A percentile compares a stretch with the other conserved stretches of the same genome.
phyloP scores from a whole-genome alignment of 2,113 vertebrate species.

The Corvus cornix region DNA sequence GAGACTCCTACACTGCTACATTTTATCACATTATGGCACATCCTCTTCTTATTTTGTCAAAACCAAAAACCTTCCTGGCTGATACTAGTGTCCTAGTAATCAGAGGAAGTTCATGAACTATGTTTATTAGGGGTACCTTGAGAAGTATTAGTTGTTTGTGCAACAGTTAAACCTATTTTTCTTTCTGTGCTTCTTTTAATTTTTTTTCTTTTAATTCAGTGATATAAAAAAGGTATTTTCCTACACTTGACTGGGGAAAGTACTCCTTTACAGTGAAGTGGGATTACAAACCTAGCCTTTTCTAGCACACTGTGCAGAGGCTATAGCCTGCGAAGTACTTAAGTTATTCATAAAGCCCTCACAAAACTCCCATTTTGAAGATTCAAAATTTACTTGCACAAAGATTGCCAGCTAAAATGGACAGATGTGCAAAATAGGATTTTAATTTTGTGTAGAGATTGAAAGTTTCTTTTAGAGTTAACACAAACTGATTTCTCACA shows the following conservation, averaged over 20 bases:
- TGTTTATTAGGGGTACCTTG: neutral
- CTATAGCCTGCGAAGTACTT: neutral
- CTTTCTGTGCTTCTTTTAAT: neutral
- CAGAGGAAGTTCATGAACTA: neutral
- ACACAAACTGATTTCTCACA: neutral
- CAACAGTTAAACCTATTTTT: neutral
- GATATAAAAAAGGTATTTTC: neutral
- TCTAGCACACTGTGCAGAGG: neutral
- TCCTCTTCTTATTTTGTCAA: conserved; percentile 1
- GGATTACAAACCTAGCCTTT: neutral
- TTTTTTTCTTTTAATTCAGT: neutral
- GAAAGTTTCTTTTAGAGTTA: neutral
- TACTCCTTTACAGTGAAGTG: neutral
- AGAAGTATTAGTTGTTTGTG: neutral
- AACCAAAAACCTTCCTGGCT: neutral
- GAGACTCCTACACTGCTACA: neutral
- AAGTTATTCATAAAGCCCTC: neutral
- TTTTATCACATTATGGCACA: neutral
- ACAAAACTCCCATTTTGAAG: neutral
- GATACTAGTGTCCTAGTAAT: neutral
- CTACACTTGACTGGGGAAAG: neutral
- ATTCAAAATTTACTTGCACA: neutral
- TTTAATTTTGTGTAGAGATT: neutral
- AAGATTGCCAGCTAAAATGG: neutral
- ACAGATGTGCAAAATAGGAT: neutral